Percentiles rank a stretch among this genome's conserved stretches.
Conservation (phyloP, 2,113 vertebrate genomes). For the Phalacrocorax carbo region DNA sequence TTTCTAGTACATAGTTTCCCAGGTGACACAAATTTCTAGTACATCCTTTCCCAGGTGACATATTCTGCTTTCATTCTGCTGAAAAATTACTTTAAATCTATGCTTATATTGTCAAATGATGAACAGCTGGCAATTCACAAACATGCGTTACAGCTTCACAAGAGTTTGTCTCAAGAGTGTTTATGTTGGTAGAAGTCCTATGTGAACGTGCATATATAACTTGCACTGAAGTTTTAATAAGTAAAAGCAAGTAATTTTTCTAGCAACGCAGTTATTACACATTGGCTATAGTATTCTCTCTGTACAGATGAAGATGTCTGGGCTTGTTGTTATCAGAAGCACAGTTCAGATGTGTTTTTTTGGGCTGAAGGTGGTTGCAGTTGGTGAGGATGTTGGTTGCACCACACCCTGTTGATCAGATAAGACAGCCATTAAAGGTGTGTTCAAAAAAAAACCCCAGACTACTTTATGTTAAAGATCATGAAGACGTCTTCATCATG, state of each 20-base stretch:
- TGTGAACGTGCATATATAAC: not conserved
- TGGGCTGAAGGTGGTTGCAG: conserved; percentile 1
- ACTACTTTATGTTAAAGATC: not conserved
- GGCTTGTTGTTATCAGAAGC: not conserved
- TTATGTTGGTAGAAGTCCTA: not conserved
- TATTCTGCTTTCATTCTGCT: not conserved
- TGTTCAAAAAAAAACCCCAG: not conserved
- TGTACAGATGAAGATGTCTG: not conserved
- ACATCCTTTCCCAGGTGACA: not conserved
- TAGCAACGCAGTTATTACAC: not conserved
- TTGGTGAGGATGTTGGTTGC: conserved; percentile 49
- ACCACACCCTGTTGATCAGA: conserved; percentile 76
- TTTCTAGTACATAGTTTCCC: not conserved
- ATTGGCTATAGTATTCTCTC: not conserved
- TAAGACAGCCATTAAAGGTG: conserved; percentile 45
- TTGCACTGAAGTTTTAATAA: not conserved
- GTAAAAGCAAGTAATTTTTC: not conserved
- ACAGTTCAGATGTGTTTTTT: not conserved
- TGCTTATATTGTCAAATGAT: not conserved
- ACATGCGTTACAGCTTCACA: not conserved
- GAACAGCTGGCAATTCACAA: not conserved
- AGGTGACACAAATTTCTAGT: not conserved
- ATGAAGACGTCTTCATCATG: not conserved
- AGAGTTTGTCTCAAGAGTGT: not conserved
- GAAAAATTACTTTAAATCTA: not conserved